A percentile compares a stretch with the other conserved stretches of the same genome.
These are phyloP conservation scores for Drosophila willistoni DNA, from an alignment of 1,140 invertebrate species.

Conservation along the genomic window DNA sequence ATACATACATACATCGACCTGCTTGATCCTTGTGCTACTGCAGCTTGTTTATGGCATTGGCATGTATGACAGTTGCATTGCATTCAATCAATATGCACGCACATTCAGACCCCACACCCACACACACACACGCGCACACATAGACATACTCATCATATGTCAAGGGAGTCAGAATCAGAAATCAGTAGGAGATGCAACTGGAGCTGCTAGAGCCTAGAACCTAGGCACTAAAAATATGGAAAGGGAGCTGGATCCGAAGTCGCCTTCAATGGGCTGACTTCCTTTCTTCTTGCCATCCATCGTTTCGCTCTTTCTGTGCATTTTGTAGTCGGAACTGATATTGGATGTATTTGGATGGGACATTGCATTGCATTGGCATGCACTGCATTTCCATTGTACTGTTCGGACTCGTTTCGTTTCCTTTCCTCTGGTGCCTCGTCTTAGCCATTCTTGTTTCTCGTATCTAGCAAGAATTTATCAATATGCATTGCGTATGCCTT, in stretches of 20 bases:
- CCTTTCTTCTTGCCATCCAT: background rate
- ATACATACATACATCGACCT: constrained; percentile 10
- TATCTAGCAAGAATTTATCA: constrained; percentile 63
- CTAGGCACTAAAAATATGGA: background rate
- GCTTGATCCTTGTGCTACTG: constrained; percentile 21
- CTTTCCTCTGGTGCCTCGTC: background rate
- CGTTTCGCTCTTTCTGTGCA: constrained; percentile 43
- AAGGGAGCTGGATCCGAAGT: constrained; percentile 14
- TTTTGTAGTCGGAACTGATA: constrained; percentile 25
- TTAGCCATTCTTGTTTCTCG: background rate
- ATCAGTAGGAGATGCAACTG: constrained; percentile 1
- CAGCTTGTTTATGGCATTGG: constrained; percentile 69
- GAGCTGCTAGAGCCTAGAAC: background rate
- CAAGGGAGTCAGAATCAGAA: constrained; percentile 2
- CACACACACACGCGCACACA: constrained; percentile 1
- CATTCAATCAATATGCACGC: constrained; percentile 72
- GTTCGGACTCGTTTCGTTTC: constrained; percentile 28
- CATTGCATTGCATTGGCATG: constrained; percentile 40
- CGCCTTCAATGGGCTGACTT: constrained; percentile 4
- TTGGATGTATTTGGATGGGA: constrained; percentile 44
- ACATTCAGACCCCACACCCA: constrained; percentile 12
- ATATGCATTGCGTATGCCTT: constrained; percentile 60
- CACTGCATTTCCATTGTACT: constrained; percentile 44
- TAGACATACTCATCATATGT: constrained; percentile 24
- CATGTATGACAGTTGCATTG: constrained; percentile 72